These are phyloP conservation scores for Pedetes capensis DNA, from an alignment of 2,113 vertebrate species.

Conservation along the genomic window DNA sequence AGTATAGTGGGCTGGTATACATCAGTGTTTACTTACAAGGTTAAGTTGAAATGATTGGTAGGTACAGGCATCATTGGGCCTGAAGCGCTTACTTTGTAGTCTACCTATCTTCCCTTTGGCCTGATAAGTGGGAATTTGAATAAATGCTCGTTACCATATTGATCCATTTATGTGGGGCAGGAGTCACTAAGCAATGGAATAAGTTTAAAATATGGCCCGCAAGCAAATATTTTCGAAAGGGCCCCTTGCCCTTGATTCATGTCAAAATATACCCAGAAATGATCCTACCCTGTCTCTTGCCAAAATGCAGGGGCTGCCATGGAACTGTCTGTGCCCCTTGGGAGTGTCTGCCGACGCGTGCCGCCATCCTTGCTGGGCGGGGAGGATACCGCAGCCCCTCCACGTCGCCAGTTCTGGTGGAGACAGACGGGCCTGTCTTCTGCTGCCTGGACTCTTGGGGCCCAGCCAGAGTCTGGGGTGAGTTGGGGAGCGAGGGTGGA, in stretches of 20 bases:
- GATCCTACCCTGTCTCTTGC: background rate
- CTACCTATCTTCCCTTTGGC: background rate
- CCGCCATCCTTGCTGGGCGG: background rate
- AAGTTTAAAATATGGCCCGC: background rate
- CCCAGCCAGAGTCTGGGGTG: constrained; percentile 30
- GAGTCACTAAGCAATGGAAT: background rate
- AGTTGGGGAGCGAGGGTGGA: background rate
- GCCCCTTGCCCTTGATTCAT: constrained; percentile 32
- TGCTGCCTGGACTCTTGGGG: constrained; percentile 13
- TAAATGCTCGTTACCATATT: background rate
- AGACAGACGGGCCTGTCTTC: constrained; percentile 58
- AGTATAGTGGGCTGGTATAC: background rate
- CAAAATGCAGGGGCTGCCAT: background rate
- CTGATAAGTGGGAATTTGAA: background rate
- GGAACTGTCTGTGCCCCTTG: background rate
- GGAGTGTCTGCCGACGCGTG: background rate
- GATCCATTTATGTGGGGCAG: background rate
- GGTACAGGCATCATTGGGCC: background rate
- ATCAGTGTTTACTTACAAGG: background rate
- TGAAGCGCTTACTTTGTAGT: background rate
- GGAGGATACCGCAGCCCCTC: background rate
- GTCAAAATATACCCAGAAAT: background rate
- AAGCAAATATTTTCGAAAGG: constrained; percentile 35
- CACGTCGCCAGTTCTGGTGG: background rate
- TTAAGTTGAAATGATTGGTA: background rate